Evolutionary conservation across 1,140 invertebrate species (phyloP), one percentile per base, ranked within the genome.

Genomic region (Hylaeus anthracinus): DNA sequence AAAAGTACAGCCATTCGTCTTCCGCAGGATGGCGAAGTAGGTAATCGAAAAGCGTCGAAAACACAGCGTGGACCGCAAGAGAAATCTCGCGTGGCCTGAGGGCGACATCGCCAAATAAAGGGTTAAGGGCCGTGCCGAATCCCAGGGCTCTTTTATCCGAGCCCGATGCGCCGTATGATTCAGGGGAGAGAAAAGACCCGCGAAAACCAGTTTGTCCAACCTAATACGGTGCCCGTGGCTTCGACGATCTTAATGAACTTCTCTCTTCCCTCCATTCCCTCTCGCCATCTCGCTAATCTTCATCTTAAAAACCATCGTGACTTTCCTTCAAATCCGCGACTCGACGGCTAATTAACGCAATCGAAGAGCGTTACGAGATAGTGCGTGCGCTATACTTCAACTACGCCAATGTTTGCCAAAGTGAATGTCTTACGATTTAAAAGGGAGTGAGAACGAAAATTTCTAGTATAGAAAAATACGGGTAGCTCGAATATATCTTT

Each of bases 191-290:
- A 86, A 90, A 87, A 86, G 85, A 88, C 67, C 82, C 90, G 90
- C 90, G 90, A 89, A 89, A 92, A 91, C 89, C 89, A 90, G 90
- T 92, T 92, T 88, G 82, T 87, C 81, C 84, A 82, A 89, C 82
- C 83, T 82, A 88, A 90, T 83, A 87, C 79, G 76, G 86, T 87
- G 81, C 81, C 77, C 79, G 75, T 87, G 82, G 83, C 86, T 82
- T 83, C 71, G 70, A 72, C 66, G 70, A 73, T 89, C 89, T 91
- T 91, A 91, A 91, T 90, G 87, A 92, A 92, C 90, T 87, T 87
- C 77, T 76, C 77, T 69, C 66, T 74, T 70, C 72, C 55, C 67
- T 41, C 8, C 71, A 12, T 8, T 64, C 45, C 69, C 8, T 39
- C 5, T 39, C 15, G 67, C 61, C 6, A 51, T 10, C n/a, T 60